phyloP scores from a whole-genome alignment of 1,140 invertebrate genomes.

The Philopotamus ludificatus region DNA sequence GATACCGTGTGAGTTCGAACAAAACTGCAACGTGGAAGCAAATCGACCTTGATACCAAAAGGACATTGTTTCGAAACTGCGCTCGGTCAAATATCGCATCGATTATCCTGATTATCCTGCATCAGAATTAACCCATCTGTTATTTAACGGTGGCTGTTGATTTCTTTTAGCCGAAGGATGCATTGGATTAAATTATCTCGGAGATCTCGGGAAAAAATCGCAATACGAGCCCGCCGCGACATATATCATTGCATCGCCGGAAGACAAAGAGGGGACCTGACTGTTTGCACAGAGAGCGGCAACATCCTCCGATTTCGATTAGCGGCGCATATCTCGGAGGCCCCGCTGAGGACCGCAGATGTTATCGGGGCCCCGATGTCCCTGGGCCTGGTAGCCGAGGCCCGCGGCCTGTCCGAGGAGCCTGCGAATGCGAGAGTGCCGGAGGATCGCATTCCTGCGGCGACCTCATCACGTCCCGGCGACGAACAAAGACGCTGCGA shows the following conservation, averaged over 20 bases:
- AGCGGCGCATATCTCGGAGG: conserved; percentile 15
- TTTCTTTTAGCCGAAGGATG: no score
- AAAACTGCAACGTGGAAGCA: no score
- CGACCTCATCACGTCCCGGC: not conserved
- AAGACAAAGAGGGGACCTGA: no score
- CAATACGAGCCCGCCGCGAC: not conserved
- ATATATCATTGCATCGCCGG: conserved; percentile 6
- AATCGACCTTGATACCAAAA: no score
- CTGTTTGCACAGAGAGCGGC: not conserved
- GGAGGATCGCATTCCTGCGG: conserved; percentile 9
- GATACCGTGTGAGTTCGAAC: no score
- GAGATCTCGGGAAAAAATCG: not conserved
- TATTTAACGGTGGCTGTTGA: no score
- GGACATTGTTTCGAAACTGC: no score
- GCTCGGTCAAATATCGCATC: no score
- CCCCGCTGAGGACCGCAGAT: conserved; percentile 1
- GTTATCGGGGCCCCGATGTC: not conserved
- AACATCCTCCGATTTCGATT: conserved; percentile 15
- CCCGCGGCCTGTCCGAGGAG: not conserved
- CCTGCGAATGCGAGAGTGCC: conserved; percentile 2
- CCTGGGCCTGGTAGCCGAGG: not conserved
- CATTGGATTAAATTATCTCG: not conserved
- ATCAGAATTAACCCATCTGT: no score
- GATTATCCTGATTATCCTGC: no score
- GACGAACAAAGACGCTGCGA: not conserved